Evolutionary conservation across 2,888 invertebrate species (phyloP), one percentile per base, ranked within the genome.

Genomic region (Alentia gelatinosa): DNA sequence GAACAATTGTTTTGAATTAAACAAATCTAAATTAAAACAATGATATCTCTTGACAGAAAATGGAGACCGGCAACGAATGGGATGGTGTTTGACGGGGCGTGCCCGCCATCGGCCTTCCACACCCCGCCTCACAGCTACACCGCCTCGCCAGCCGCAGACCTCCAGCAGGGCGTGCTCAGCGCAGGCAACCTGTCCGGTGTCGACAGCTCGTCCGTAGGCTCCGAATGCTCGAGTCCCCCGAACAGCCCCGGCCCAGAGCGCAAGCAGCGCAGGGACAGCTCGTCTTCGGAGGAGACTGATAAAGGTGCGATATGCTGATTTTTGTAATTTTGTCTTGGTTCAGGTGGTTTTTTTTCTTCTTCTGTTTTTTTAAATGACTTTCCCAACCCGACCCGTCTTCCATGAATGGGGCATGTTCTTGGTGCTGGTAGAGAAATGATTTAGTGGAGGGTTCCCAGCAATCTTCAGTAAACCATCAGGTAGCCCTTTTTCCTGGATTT

Each of bases 201-300:
- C 12, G 89, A 89, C 75, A 40, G 75, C 30, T 75, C 75, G 7
- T 42, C 89, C 15, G 89, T 37, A 1, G 39, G 89, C 42, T 89
- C 89, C 12, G 89, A 89, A 40, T 89, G 63, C 75, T 89, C 89
- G 19, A 89, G 75, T 42, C 89, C 89, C 30, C 74, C 89, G 23
- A 50, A 0, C n/a, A 89, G 74, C 26, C 89, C 89, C 33, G 19
- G 33, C 39, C 89, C 35, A 1, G 89, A 89, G 56, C 37, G 15
- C 26, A 42, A 39, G 12, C 75, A 1, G 1, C 89, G 56, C 35
- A 19, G 33, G 39, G 89, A 89, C 56, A 68, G 68, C n/a, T 7
- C 30, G 7, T 89, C 89, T 4, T 68, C 68, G 1, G 89, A 89
- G 9, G 89, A 89, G 1, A 89, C 37, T 19, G 89, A 89, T 3